These are phyloP conservation scores for Papilio machaon DNA, from an alignment of 1,140 invertebrate species.

Conservation along the genomic window DNA sequence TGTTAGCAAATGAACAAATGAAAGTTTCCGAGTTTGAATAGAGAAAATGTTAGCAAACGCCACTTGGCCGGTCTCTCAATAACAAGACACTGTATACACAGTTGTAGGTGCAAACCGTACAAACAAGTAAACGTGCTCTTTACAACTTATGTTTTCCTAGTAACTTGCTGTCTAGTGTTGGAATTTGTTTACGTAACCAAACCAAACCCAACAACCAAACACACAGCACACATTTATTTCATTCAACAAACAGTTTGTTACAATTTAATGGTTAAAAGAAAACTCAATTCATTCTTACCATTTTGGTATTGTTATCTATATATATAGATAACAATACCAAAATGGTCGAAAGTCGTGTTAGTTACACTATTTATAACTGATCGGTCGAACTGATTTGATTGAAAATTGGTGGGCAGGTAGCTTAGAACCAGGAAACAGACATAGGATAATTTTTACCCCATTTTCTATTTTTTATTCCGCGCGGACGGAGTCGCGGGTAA, in stretches of 20 bases:
- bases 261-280: too few relatives aligned
- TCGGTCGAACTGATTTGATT: too few relatives aligned
- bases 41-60: slow-evolving; percentile 34
- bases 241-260: not conserved
- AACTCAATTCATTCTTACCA: too few relatives aligned
- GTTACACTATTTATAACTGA: too few relatives aligned
- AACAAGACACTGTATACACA: slow-evolving; percentile 23
- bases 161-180: slow-evolving; percentile 64
- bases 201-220: not conserved
- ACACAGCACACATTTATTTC: not conserved
- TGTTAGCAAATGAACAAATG: slow-evolving; percentile 28
- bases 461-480: too few relatives aligned
- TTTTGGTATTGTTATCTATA: too few relatives aligned
- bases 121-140: slow-evolving; percentile 43
- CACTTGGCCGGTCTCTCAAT: slow-evolving; percentile 32
- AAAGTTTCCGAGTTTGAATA: slow-evolving; percentile 36
- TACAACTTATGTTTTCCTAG: slow-evolving; percentile 60
- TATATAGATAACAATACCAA: too few relatives aligned
- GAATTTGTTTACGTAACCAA: slow-evolving; percentile 50
- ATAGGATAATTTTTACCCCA: too few relatives aligned
- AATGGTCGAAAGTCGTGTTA: too few relatives aligned
- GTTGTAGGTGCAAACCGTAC: slow-evolving; percentile 31
- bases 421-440: too few relatives aligned
- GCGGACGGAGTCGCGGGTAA: too few relatives aligned
- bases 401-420: too few relatives aligned